Base-by-base conservation (phyloP, 2,888 invertebrate genomes). In the Drosophila birchii region DNA sequence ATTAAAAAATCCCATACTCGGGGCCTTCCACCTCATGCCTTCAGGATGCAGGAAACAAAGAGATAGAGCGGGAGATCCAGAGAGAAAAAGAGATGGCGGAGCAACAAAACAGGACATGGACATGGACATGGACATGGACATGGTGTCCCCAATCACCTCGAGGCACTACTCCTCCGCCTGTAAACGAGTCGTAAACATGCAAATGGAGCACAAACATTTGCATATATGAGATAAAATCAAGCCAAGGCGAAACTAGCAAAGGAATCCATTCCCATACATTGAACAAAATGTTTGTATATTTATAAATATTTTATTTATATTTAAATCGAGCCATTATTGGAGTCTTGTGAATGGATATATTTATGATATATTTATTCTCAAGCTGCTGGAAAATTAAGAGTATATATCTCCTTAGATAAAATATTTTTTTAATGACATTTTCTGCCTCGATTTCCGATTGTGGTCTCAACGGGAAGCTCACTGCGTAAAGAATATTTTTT, bases 121-220 rank as follows among this genome's bases (percentile, higher is more conserved):
- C 26, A 47, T 43, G n/a, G n/a, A n/a, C n/a, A n/a, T n/a, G n/a
- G n/a, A n/a, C 45, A 47, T 43, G 39, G n/a, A 38, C 43, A 44
- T 36, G 49, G 41, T 68, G 68, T 68, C 68, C 68, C 67, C 67
- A 47, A 67, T 54, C 67, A 54, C 67, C 55, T 67, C 34, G 54
- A 47, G 67, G 67, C 55, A 16, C 36, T 34, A 26, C 18, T 41
- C 49, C 39, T 56, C 41, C 29, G 64, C 51, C 43, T 43, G 51
- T 34, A 63, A 63, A 43, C 56, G 49, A 69, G 43, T 39, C 49
- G 68, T 69, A 57, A 69, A 69, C 44, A 69, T 69, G 68, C 68
- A 69, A 69, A 69, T 69, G 68, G 58, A 57, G 68, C 68, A 63
- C 41, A 57, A 49, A 57, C 57, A 69, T 69, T 69, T 69, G 68